Conservation (phyloP, 35 echinoderm and acorn worm species). For the Apostichopus californicus region DNA sequence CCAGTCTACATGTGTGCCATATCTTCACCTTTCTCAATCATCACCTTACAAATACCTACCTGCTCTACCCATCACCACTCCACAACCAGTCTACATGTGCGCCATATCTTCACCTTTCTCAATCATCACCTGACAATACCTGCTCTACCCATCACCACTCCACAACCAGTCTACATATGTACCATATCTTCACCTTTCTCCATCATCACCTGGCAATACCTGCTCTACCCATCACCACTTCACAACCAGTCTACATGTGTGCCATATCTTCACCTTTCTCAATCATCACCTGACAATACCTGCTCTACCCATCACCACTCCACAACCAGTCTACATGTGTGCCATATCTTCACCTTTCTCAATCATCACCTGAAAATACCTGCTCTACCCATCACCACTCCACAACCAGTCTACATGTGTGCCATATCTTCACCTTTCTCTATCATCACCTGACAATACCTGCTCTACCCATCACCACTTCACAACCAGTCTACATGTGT, state of each 20-base stretch:
- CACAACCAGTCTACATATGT: too few relatives aligned
- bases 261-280: too few relatives aligned
- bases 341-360: not conserved
- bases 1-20: not conserved
- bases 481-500: not conserved
- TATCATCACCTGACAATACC: not conserved
- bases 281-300: not conserved
- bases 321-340: too few relatives aligned
- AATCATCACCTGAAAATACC: not conserved
- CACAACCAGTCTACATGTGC: too few relatives aligned
- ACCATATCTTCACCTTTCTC: too few relatives aligned
- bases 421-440: not conserved
- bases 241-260: too few relatives aligned
- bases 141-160: not conserved
- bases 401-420: not conserved
- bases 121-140: not conserved
- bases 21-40: not conserved
- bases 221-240: not conserved
- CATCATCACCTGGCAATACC: not conserved
- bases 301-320: not conserved
- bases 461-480: not conserved
- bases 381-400: not conserved
- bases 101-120: too few relatives aligned
- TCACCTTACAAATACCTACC: not conserved
- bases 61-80: not conserved